Evolutionary conservation across 2,113 vertebrate species (phyloP), one percentile per base, ranked within the genome.

Genomic region (Oxyura jamaicensis): DNA sequence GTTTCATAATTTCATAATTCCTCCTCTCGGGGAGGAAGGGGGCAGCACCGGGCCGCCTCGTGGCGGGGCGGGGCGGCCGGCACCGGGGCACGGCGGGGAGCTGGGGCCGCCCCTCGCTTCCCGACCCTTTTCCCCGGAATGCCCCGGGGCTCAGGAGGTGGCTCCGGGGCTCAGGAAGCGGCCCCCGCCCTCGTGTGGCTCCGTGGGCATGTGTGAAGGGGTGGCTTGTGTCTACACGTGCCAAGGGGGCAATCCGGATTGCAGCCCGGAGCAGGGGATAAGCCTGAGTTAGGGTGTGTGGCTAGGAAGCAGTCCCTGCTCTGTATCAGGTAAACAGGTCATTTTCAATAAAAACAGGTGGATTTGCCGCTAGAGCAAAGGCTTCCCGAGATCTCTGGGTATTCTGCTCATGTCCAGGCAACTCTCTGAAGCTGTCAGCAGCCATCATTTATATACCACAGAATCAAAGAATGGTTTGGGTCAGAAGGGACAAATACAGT

Each of bases 371-470:
- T 13, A 0, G 20, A 33, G 76, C 1, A 0, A 15, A 33, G 60
- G 66, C 66, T 63, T 52, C 50, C 11, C 0, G 0, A 2, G 48
- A 48, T 81, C 13, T 10, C 28, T 3, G 41, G 50, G 31, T 7
- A 1, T 31, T 44, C 9, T 4, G 16, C 41, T 44, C 5, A 10
- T 11, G 0, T 16, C 4, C 3, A 4, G 1, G 1, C 2, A 4
- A 1, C 5, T 15, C n/a, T 25, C 25, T 1, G 3, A 50, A 12
- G 14, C 58, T 7, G 25, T 5, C 11, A 15, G 55, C 35, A 10
- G 1, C 29, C 36, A 1, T 13, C 3, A 1, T 15, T 21, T 4
- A 28, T 48, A 48, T 48, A 21, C 20, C 46, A 48, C 46, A 48
- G 46, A 22, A 48, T 48, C 46, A 48, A 48, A 48, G 46, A 48